Percentiles rank a stretch among this genome's conserved stretches.
Conservation (phyloP, 1,140 invertebrate species). For the Drosophila azteca region DNA sequence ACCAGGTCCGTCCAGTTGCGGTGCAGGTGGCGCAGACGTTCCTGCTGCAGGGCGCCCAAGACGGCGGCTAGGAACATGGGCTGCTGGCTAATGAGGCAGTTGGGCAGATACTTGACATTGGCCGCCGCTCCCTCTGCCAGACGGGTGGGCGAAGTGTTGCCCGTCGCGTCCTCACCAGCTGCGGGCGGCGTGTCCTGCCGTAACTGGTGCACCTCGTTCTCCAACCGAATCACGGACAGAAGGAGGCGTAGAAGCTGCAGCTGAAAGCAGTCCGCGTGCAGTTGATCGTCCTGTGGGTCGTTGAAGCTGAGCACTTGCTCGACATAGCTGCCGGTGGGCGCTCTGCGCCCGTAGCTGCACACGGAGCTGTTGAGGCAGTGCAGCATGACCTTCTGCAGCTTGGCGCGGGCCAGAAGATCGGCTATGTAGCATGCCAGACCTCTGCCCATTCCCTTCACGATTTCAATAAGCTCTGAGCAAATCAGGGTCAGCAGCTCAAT, state of each 20-base stretch:
- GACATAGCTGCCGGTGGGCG: conserved; percentile 86
- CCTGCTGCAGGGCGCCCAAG: conserved; percentile 89
- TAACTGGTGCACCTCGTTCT: conserved; percentile 87
- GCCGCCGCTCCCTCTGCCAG: conserved; percentile 59
- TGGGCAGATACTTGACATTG: conserved; percentile 87
- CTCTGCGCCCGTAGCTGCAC: conserved; percentile 78
- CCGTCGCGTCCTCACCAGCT: conserved; percentile 37
- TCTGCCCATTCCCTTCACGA: conserved; percentile 92
- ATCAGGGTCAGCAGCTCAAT: conserved; percentile 92
- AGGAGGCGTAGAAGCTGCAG: conserved; percentile 88
- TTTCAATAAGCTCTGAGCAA: conserved; percentile 90
- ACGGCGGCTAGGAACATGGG: conserved; percentile 94
- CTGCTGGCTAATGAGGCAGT: conserved; percentile 90
- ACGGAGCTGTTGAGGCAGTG: conserved; percentile 93
- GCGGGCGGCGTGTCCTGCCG: conserved; percentile 84
- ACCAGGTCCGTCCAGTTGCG: conserved; percentile 92
- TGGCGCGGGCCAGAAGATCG: conserved; percentile 92
- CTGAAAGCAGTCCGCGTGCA: conserved; percentile 91
- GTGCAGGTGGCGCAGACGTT: conserved; percentile 89
- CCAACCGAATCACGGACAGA: conserved; percentile 90
- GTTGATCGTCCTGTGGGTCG: conserved; percentile 87
- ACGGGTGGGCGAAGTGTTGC: conserved; percentile 76
- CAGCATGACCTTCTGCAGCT: conserved; percentile 94
- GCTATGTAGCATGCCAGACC: conserved; percentile 93
- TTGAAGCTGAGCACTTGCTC: conserved; percentile 94